A percentile compares a stretch with the other conserved stretches of the same genome.
phyloP scores from a whole-genome alignment of 2,113 vertebrate genomes.

The Barnardius zonarius region DNA sequence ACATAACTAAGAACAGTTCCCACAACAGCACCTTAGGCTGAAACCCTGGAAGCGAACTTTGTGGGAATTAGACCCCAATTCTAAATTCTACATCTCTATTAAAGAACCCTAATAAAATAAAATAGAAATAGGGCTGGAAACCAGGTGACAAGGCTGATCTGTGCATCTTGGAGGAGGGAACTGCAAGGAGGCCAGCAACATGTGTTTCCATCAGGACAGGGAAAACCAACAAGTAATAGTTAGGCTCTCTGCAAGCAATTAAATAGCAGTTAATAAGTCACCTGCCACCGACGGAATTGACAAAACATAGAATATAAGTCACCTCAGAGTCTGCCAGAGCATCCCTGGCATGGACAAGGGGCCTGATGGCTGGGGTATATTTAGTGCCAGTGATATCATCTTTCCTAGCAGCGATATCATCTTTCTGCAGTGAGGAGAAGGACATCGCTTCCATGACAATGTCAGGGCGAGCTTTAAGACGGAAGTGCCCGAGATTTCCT shows the following conservation, averaged over 20 bases:
- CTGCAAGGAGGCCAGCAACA: not conserved
- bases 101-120: not conserved
- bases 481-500: not conserved
- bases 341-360: conserved; percentile 43
- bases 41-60: not conserved
- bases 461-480: not conserved
- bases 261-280: conserved; percentile 42
- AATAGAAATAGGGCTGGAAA: not conserved
- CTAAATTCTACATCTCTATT: not conserved
- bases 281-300: conserved; percentile 8
- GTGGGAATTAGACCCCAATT: rapidly evolving
- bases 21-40: not conserved
- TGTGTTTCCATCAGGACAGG: not conserved
- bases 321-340: conserved; percentile 25
- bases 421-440: conserved; percentile 33
- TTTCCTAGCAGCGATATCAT: conserved; percentile 62
- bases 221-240: not conserved
- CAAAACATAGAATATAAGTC: conserved; percentile 46
- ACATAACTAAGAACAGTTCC: not conserved
- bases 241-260: not conserved
- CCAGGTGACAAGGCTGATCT: rapidly evolving
- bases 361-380: conserved; percentile 52
- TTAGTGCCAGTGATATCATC: conserved; percentile 63
- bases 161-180: not conserved
- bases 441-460: conserved; percentile 25